phyloP scores from a whole-genome alignment of 2,888 invertebrate genomes.

The Cosmorhoe ocellata region DNA sequence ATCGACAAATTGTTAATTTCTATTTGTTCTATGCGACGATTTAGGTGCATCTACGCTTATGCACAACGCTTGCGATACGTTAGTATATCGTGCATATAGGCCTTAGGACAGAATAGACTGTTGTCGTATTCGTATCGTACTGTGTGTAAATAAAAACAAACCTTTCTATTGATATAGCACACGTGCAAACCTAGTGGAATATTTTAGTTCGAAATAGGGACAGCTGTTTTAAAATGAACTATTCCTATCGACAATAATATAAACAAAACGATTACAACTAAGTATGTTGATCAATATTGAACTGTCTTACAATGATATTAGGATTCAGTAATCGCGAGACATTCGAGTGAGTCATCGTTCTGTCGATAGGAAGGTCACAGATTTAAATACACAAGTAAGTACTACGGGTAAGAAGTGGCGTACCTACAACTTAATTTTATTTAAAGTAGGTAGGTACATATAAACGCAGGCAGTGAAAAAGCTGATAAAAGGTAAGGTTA shows the following conservation, averaged over 20 bases:
- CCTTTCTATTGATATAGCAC: too few relatives aligned
- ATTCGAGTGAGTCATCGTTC: slow-evolving; percentile 25
- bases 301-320: slow-evolving; percentile 15
- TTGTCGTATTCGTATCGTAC: too few relatives aligned
- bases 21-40: too few relatives aligned
- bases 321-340: slow-evolving; percentile 20
- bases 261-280: slow-evolving; percentile 2
- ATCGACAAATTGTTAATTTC: background rate
- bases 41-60: too few relatives aligned
- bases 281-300: slow-evolving; percentile 7
- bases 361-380: background rate
- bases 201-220: background rate
- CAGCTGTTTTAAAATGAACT: slow-evolving; percentile 15
- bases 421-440: slow-evolving; percentile 13
- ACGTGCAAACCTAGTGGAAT: too few relatives aligned
- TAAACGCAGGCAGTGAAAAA: slow-evolving; percentile 17
- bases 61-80: too few relatives aligned
- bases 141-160: too few relatives aligned
- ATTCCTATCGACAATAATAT: slow-evolving; percentile 2
- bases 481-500: background rate
- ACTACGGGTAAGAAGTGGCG: too few relatives aligned
- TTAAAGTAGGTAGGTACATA: slow-evolving; percentile 16
- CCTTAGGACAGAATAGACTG: too few relatives aligned
- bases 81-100: too few relatives aligned
- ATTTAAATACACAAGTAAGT: too few relatives aligned